These are phyloP conservation scores for Drosophila persimilis DNA, from an alignment of 1,140 invertebrate species.

Conservation along the genomic window DNA sequence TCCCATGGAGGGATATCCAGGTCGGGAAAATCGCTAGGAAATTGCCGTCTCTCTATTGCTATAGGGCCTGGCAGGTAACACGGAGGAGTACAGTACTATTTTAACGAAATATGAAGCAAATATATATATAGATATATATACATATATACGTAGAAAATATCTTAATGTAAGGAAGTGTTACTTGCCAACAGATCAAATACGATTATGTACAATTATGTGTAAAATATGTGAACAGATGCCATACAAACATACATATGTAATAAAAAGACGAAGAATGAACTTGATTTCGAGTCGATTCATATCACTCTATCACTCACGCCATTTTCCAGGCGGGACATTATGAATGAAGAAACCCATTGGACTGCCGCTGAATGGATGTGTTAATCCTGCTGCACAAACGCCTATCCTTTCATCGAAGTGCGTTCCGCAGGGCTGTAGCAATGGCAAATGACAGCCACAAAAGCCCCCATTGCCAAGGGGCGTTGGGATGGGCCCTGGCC, in stretches of 20 bases:
- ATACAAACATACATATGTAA: slow-evolving; percentile 10
- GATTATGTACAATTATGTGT: slow-evolving; percentile 27
- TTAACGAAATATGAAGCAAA: slow-evolving; percentile 22
- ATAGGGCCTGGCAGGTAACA: slow-evolving; percentile 24
- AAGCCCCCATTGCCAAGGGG: too few species aligned
- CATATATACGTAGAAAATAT: slow-evolving; percentile 8
- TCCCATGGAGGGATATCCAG: slow-evolving; percentile 13
- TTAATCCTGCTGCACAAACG: too few species aligned
- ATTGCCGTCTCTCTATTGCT: slow-evolving; percentile 24
- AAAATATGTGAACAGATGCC: slow-evolving; percentile 22
- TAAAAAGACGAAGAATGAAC: slow-evolving; percentile 17
- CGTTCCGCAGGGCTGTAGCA: too few species aligned
- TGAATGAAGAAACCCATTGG: too few species aligned
- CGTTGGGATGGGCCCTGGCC: too few species aligned
- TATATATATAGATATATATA: neutral
- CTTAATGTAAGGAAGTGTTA: slow-evolving; percentile 16
- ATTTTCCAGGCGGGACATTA: too few species aligned
- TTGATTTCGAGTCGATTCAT: slow-evolving; percentile 3
- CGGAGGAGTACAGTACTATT: slow-evolving; percentile 1
- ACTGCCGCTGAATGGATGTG: too few species aligned
- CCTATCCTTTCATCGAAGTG: too few species aligned
- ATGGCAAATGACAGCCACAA: too few species aligned
- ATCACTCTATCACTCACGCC: too few species aligned
- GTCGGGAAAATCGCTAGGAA: slow-evolving; percentile 14
- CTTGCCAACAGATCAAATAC: slow-evolving; percentile 42